Evolutionary conservation across 2,113 vertebrate genomes (phyloP).

Genomic region (Prochilodus magdalenae): DNA sequence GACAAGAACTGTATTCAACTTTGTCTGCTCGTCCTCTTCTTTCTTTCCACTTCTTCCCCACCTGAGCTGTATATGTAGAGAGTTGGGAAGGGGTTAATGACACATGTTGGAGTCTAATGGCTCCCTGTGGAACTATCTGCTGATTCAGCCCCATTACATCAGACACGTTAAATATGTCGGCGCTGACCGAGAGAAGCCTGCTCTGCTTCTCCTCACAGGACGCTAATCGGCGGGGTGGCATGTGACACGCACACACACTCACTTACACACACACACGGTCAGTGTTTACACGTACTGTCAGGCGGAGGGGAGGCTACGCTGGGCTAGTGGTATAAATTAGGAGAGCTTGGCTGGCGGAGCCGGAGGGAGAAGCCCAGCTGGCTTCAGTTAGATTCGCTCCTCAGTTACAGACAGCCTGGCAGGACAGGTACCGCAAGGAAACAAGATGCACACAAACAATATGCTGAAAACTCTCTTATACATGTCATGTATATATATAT

Average conservation of each 20-base stretch:
- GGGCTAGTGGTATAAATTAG: conserved; percentile 76
- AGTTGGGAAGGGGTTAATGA: conserved; percentile 84
- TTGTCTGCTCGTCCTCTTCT: background rate
- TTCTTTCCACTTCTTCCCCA: background rate
- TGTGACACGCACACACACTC: conserved; percentile 57
- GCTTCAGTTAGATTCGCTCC: conserved; percentile 74
- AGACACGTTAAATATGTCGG: conserved; percentile 86
- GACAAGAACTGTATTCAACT: background rate
- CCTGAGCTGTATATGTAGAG: conserved; percentile 23
- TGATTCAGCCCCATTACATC: conserved; percentile 88
- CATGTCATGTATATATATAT: conserved; percentile 32
- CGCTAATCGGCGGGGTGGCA: conserved; percentile 77
- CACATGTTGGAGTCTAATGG: conserved; percentile 80
- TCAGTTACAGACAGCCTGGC: conserved; percentile 64
- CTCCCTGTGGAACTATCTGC: conserved; percentile 85
- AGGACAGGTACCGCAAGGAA: conserved; percentile 72
- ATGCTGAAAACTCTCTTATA: background rate
- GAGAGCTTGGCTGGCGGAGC: conserved; percentile 70
- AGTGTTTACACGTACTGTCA: conserved; percentile 70
- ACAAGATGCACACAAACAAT: conserved; percentile 62
- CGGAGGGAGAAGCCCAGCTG: conserved; percentile 75
- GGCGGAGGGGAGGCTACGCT: conserved; percentile 61
- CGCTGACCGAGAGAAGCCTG: conserved; percentile 77
- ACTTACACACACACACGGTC: conserved; percentile 42
- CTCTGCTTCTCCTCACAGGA: conserved; percentile 79